Percentiles rank a stretch among this genome's conserved stretches.
phyloP scores from a whole-genome alignment of 2,113 vertebrate genomes.

The Solea senegalensis region DNA sequence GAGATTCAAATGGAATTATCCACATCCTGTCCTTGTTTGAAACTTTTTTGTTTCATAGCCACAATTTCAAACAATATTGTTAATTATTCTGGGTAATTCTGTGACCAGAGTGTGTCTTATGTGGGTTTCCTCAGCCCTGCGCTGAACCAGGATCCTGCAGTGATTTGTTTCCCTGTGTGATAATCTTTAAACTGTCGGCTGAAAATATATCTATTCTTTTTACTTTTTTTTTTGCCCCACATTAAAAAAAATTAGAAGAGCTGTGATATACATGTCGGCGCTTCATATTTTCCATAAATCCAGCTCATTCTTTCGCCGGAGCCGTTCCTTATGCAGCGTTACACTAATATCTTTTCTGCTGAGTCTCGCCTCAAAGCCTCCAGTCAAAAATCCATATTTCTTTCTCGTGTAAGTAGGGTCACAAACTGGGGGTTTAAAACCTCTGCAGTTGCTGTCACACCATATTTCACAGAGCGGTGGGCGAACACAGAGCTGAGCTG shows the following conservation, averaged over 20 bases:
- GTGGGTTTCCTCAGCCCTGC: too few species aligned
- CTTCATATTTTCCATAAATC: constrained; percentile 20
- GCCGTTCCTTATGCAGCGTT: constrained; percentile 29
- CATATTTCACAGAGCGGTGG: constrained; percentile 67
- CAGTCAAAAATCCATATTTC: constrained; percentile 69
- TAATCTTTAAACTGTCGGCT: too few species aligned
- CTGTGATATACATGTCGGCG: background rate
- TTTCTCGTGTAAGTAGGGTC: constrained; percentile 66
- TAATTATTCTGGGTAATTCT: too few species aligned
- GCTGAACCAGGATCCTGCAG: too few species aligned
- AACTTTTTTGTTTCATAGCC: too few species aligned
- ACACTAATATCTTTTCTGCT: constrained; percentile 50
- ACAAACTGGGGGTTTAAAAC: constrained; percentile 60
- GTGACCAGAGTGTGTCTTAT: too few species aligned
- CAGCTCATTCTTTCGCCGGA: background rate
- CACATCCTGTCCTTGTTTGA: too few species aligned
- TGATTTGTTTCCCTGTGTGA: too few species aligned
- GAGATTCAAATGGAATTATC: too few species aligned
- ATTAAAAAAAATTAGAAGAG: background rate
- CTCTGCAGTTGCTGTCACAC: constrained; percentile 70
- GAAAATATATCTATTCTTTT: too few species aligned
- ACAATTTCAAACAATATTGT: too few species aligned
- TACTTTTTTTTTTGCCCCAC: too few species aligned
- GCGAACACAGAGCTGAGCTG: constrained; percentile 66
- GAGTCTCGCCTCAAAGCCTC: constrained; percentile 50